A percentile compares a stretch with the other conserved stretches of the same genome.
Evolutionary conservation across 2,888 invertebrate species (phyloP).

Genomic region (Caenorhabditis parvicauda): DNA sequence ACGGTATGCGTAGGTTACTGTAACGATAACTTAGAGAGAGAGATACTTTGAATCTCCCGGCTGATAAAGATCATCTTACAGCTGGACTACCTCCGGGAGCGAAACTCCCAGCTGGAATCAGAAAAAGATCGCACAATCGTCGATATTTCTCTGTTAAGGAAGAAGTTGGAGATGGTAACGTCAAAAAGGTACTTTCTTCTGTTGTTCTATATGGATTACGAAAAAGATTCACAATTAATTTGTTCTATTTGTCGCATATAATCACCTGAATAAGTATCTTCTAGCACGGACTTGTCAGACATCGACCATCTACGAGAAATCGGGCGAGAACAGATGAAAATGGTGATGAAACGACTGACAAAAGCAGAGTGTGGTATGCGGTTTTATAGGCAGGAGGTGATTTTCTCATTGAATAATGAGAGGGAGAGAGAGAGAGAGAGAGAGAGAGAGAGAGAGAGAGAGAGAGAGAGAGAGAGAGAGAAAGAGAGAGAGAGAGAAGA

Average conservation of each 20-base stretch:
- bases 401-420: too few relatives aligned
- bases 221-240: too few relatives aligned
- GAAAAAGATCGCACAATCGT: slow-evolving; percentile 29
- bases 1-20: too few relatives aligned
- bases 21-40: too few relatives aligned
- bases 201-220: too few relatives aligned
- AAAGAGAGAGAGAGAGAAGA: too few relatives aligned
- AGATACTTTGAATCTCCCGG: neutral
- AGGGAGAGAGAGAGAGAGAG: too few relatives aligned
- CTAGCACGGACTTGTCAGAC: slow-evolving; percentile 4
- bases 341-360: slow-evolving; percentile 25
- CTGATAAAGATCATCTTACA: neutral
- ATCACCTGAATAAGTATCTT: too few relatives aligned
- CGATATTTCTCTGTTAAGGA: slow-evolving; percentile 27
- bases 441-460: too few relatives aligned
- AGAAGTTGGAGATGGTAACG: slow-evolving; percentile 14
- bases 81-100: slow-evolving; percentile 2
- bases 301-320: slow-evolving; percentile 21
- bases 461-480: too few relatives aligned
- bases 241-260: too few relatives aligned
- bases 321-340: slow-evolving; percentile 27
- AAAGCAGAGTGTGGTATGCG: slow-evolving; percentile 31
- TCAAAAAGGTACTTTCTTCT: too few relatives aligned
- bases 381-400: slow-evolving; percentile 48
- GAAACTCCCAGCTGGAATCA: slow-evolving; percentile 16